Evolutionary conservation across 2,113 vertebrate genomes (phyloP).

Genomic region (Phocoena phocoena): DNA sequence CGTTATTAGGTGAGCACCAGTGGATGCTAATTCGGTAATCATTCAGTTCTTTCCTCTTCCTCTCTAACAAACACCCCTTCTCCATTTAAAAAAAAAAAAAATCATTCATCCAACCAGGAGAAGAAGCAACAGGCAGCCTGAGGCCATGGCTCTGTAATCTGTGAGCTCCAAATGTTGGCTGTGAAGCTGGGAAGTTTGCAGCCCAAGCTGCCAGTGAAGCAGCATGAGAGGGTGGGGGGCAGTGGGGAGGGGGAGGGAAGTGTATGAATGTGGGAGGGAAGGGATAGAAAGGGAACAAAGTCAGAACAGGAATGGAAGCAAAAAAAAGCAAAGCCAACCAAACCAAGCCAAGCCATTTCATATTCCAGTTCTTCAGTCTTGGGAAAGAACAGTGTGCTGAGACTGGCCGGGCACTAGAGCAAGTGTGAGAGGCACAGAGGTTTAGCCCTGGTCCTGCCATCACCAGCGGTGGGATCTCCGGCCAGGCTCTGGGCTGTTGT

Average conservation of each 20-base stretch:
- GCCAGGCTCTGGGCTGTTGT: not conserved
- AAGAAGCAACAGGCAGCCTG: conserved; percentile 37
- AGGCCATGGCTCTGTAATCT: conserved; percentile 38
- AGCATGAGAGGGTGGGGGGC: conserved; percentile 64
- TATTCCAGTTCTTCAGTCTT: not conserved
- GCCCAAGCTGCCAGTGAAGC: conserved; percentile 55
- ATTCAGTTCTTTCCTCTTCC: not conserved
- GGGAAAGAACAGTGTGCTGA: not conserved
- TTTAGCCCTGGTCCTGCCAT: too few relatives aligned
- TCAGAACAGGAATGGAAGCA: conserved; percentile 60
- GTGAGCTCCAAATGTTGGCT: conserved; percentile 40
- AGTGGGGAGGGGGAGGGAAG: not conserved
- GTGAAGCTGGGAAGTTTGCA: conserved; percentile 66
- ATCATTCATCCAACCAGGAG: not conserved
- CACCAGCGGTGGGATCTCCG: not conserved
- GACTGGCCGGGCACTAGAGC: not conserved
- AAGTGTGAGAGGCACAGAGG: too few relatives aligned
- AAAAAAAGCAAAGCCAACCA: conserved; percentile 53
- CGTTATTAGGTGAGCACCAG: not conserved
- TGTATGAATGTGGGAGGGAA: conserved; percentile 58
- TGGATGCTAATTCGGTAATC: not conserved
- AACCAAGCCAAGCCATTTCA: not conserved
- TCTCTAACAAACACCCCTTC: not conserved
- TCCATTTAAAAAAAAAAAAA: not conserved
- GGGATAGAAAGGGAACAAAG: conserved; percentile 63